These are phyloP conservation scores for Acipenser transmontanus DNA, from an alignment of 2,797 vertebrate species.

Conservation along the genomic window DNA sequence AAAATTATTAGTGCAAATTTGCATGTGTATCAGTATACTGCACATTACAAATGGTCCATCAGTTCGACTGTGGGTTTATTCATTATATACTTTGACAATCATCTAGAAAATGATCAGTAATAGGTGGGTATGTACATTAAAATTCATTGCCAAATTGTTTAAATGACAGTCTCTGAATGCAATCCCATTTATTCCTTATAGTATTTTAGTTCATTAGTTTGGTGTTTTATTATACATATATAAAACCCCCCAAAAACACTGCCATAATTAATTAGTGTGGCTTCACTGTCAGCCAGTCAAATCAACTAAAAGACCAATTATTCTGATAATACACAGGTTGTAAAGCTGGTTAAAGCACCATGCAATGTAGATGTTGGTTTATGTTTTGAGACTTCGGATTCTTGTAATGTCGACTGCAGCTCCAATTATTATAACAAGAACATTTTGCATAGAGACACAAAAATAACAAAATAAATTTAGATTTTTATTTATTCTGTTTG, in stretches of 20 bases:
- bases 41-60: constrained; percentile 25
- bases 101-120: constrained; percentile 34
- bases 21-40: not conserved
- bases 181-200: constrained; percentile 47
- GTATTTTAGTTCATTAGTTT: constrained; percentile 43
- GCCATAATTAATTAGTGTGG: constrained; percentile 61
- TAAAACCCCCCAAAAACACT: constrained; percentile 50
- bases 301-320: constrained; percentile 82
- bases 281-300: constrained; percentile 67
- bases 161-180: constrained; percentile 55
- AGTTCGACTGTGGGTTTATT: constrained; percentile 34
- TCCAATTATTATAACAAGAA: constrained; percentile 69
- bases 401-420: constrained; percentile 36
- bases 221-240: constrained; percentile 39
- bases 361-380: constrained; percentile 46
- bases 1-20: constrained; percentile 44
- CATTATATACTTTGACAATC: constrained; percentile 55
- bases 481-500: constrained; percentile 45
- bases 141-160: constrained; percentile 57
- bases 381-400: constrained; percentile 42
- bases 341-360: constrained; percentile 69
- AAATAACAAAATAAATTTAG: constrained; percentile 37
- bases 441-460: constrained; percentile 43
- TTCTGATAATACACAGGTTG: constrained; percentile 69
- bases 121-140: constrained; percentile 34